A percentile compares a stretch with the other conserved stretches of the same genome.
Conservation (phyloP, 2,113 vertebrate species). For the Colaptes auratus region DNA sequence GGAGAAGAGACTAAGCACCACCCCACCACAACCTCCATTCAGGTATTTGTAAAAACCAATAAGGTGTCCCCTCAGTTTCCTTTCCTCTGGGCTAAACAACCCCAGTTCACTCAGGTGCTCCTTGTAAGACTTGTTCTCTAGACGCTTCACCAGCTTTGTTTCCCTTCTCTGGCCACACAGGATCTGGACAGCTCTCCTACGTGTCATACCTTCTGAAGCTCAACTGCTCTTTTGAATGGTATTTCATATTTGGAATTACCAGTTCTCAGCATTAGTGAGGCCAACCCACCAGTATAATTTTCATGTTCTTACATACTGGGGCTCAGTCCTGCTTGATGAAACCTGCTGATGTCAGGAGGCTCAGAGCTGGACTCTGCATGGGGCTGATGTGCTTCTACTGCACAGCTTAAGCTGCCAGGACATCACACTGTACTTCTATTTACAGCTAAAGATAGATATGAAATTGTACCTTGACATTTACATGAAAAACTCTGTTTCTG, state of each 20-base stretch:
- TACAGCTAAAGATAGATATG: background rate
- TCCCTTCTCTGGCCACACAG: too few relatives aligned
- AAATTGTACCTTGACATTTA: background rate
- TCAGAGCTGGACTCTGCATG: background rate
- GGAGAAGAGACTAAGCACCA: too few relatives aligned
- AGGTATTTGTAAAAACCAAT: too few relatives aligned
- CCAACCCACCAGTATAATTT: background rate
- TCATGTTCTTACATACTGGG: background rate
- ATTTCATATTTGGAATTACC: background rate
- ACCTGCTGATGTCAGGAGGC: background rate
- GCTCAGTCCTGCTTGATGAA: background rate
- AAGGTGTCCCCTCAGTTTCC: too few relatives aligned
- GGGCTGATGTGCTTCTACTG: background rate
- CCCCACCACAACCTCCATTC: too few relatives aligned
- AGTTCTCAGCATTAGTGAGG: background rate
- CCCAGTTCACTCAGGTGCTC: too few relatives aligned
- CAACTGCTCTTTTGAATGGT: fast-evolving
- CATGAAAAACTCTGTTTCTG: background rate
- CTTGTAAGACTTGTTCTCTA: too few relatives aligned
- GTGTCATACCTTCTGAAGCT: background rate
- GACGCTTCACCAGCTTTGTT: too few relatives aligned
- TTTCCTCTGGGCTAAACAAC: too few relatives aligned
- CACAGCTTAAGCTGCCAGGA: background rate
- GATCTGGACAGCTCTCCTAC: background rate
- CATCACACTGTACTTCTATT: background rate